These are phyloP conservation scores for Andrena haemorrhoa DNA, from an alignment of 2,888 invertebrate genomes.

Conservation along the genomic window DNA sequence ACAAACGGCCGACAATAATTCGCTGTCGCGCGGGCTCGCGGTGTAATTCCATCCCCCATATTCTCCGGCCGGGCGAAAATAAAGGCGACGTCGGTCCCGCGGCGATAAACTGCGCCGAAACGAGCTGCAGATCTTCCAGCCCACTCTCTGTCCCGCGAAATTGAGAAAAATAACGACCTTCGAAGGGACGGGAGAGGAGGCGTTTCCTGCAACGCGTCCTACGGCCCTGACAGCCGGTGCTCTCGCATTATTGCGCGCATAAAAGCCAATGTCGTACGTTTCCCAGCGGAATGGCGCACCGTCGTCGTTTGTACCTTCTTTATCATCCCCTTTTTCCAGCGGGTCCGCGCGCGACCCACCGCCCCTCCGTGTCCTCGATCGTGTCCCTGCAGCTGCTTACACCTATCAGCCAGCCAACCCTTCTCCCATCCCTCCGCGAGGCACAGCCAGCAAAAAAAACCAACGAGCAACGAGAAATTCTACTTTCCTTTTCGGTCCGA, in stretches of 20 bases:
- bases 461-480: constrained; percentile 2
- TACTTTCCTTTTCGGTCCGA: not conserved
- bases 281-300: constrained; percentile 57
- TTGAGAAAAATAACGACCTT: constrained; percentile 67
- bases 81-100: constrained; percentile 13
- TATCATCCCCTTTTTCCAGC: constrained; percentile 44
- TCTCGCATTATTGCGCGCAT: constrained; percentile 76
- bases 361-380: not conserved
- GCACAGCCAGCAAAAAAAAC: not conserved
- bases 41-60: constrained; percentile 32
- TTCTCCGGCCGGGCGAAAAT: constrained; percentile 19
- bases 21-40: constrained; percentile 10
- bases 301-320: constrained; percentile 65
- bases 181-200: constrained; percentile 37
- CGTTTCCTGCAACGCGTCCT: constrained; percentile 38
- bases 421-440: not conserved
- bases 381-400: constrained; percentile 47
- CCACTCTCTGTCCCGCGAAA: constrained; percentile 42
- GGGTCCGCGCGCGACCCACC: constrained; percentile 9
- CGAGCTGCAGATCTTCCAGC: constrained; percentile 7
- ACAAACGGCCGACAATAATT: constrained; percentile 43
- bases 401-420: constrained; percentile 22
- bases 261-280: constrained; percentile 77
- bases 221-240: constrained; percentile 69
- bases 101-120: constrained; percentile 66